Evolutionary conservation across 2,888 invertebrate genomes (phyloP).

Genomic region (Drosophila kuntzei): DNA sequence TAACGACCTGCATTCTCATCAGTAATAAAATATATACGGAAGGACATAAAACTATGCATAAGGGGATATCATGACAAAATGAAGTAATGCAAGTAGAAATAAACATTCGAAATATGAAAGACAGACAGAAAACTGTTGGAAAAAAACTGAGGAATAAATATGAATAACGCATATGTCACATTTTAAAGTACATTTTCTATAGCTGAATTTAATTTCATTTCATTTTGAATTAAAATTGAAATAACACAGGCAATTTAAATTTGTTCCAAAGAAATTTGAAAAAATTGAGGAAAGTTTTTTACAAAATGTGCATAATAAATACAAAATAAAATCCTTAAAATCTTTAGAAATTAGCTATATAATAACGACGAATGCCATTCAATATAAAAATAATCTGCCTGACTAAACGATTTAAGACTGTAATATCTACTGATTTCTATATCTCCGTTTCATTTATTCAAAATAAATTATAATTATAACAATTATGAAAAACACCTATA

Average conservation of each 20-base stretch:
- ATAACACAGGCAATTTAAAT: too few relatives aligned
- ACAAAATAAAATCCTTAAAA: too few relatives aligned
- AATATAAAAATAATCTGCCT: too few relatives aligned
- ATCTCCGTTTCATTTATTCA: too few relatives aligned
- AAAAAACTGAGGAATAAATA: slow-evolving; percentile 14
- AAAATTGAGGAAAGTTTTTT: too few relatives aligned
- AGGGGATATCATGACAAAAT: slow-evolving; percentile 1
- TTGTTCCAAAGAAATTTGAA: too few relatives aligned
- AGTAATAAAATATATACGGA: slow-evolving; percentile 56
- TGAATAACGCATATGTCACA: not conserved
- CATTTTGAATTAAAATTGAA: not conserved
- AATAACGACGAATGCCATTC: too few relatives aligned
- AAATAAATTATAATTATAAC: too few relatives aligned
- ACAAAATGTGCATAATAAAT: too few relatives aligned
- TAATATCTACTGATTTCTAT: too few relatives aligned
- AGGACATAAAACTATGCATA: slow-evolving; percentile 18
- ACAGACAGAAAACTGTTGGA: not conserved
- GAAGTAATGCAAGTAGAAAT: slow-evolving; percentile 4
- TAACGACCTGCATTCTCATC: slow-evolving; percentile 59
- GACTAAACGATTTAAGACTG: too few relatives aligned
- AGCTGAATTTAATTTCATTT: not conserved
- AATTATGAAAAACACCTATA: not conserved
- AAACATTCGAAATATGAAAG: slow-evolving; percentile 7
- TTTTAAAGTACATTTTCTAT: not conserved
- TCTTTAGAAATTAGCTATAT: too few relatives aligned